These are phyloP conservation scores for Eidolon dupreanum DNA, from an alignment of 2,797 vertebrate species.

Conservation along the genomic window DNA sequence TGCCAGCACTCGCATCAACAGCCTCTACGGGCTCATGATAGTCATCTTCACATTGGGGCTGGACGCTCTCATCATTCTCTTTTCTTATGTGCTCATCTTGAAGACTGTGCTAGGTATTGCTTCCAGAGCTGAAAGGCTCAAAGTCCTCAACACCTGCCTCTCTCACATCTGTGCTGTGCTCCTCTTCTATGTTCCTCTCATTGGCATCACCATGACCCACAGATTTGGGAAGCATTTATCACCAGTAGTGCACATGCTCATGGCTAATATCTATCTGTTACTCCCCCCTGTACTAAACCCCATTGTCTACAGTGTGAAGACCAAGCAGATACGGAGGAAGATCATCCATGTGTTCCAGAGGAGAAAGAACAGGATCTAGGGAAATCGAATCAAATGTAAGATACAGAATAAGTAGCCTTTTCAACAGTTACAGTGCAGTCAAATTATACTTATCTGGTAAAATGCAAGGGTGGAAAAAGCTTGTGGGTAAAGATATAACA, in stretches of 20 bases:
- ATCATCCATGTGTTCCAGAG: slow-evolving; percentile 32
- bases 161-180: slow-evolving; percentile 80
- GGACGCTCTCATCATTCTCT: slow-evolving; percentile 66
- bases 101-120: slow-evolving; percentile 76
- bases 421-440: background rate
- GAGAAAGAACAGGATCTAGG: background rate
- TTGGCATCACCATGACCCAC: slow-evolving; percentile 61
- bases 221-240: slow-evolving; percentile 68
- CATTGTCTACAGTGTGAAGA: slow-evolving; percentile 60
- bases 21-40: slow-evolving; percentile 67
- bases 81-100: slow-evolving; percentile 83
- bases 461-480: background rate
- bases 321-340: slow-evolving; percentile 49
- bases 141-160: slow-evolving; percentile 82
- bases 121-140: slow-evolving; percentile 71
- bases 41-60: slow-evolving; percentile 68
- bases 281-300: slow-evolving; percentile 75
- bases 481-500: background rate
- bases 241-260: slow-evolving; percentile 52
- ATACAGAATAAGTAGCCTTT: background rate
- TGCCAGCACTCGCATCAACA: slow-evolving; percentile 74
- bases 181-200: slow-evolving; percentile 65
- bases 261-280: slow-evolving; percentile 72
- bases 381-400: background rate
- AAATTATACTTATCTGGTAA: background rate